phyloP scores from a whole-genome alignment of 1,140 invertebrate genomes.

The Thaumatotibia leucotreta region DNA sequence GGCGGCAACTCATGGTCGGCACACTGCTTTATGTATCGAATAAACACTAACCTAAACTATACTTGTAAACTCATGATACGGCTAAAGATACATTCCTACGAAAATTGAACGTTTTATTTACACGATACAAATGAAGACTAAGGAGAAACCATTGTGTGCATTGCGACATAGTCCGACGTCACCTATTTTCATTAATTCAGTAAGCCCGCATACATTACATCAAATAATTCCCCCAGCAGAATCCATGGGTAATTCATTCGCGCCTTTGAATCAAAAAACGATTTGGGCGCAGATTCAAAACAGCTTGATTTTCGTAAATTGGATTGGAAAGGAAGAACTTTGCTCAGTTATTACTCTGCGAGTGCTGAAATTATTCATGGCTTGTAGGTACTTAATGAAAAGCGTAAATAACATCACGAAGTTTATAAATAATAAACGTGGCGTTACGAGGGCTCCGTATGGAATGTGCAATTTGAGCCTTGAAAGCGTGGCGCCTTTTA shows the following conservation, averaged over 20 bases:
- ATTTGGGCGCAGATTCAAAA: background rate
- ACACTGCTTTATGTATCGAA: no score
- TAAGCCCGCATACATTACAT: background rate
- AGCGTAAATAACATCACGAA: conserved; percentile 12
- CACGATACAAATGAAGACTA: no score
- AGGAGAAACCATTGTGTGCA: no score
- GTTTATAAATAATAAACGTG: conserved; percentile 14
- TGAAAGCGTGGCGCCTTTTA: conserved; percentile 13
- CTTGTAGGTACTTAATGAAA: conserved; percentile 8
- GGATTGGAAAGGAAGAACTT: conserved; percentile 8
- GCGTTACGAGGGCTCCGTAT: conserved; percentile 7
- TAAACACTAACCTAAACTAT: no score
- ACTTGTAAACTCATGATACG: no score
- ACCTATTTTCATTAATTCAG: no score
- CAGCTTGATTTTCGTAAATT: conserved; percentile 9
- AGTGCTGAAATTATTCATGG: conserved; percentile 7
- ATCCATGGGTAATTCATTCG: background rate
- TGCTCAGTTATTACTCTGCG: background rate
- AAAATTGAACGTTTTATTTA: no score
- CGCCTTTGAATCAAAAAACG: background rate
- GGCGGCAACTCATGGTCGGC: no score
- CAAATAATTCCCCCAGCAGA: background rate
- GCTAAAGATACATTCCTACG: no score
- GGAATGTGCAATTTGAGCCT: conserved; percentile 11
- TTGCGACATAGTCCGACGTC: no score